Evolutionary conservation across 2,113 vertebrate species (phyloP).

Genomic region (Corynorhinus townsendii): DNA sequence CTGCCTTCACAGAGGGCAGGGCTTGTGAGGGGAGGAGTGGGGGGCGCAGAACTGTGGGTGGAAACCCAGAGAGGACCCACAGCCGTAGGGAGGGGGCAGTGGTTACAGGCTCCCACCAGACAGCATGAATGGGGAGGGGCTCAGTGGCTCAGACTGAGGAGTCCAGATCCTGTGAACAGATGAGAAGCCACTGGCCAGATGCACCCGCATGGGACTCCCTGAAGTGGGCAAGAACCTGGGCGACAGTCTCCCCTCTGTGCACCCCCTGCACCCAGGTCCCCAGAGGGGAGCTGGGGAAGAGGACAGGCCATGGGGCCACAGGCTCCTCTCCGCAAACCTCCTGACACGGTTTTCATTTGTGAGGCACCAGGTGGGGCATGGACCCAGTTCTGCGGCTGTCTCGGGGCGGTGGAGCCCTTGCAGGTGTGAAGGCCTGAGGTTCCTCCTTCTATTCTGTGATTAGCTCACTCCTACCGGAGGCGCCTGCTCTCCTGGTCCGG

Average conservation of each 20-base stretch:
- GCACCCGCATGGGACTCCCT: no score
- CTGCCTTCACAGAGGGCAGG: neutral
- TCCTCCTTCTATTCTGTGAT: rapidly evolving
- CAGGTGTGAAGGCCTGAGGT: neutral
- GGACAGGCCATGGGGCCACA: neutral
- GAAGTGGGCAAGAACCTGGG: neutral
- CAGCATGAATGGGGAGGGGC: neutral
- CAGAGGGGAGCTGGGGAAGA: neutral
- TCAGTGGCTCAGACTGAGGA: neutral
- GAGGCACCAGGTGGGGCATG: neutral
- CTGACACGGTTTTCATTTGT: rapidly evolving
- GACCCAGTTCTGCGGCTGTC: rapidly evolving
- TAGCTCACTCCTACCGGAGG: neutral
- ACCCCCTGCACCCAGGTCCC: neutral
- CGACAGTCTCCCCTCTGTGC: rapidly evolving
- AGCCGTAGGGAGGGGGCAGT: no score
- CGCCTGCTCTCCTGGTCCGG: neutral
- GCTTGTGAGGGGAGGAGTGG: no score
- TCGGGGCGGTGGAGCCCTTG: neutral
- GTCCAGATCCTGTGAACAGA: neutral
- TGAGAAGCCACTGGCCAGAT: neutral
- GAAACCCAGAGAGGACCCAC: neutral
- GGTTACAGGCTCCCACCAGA: neutral
- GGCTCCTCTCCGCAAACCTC: neutral
- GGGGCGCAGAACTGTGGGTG: neutral